These are phyloP conservation scores for Octopus sinensis DNA, from an alignment of 1,140 invertebrate genomes.

Conservation along the genomic window DNA sequence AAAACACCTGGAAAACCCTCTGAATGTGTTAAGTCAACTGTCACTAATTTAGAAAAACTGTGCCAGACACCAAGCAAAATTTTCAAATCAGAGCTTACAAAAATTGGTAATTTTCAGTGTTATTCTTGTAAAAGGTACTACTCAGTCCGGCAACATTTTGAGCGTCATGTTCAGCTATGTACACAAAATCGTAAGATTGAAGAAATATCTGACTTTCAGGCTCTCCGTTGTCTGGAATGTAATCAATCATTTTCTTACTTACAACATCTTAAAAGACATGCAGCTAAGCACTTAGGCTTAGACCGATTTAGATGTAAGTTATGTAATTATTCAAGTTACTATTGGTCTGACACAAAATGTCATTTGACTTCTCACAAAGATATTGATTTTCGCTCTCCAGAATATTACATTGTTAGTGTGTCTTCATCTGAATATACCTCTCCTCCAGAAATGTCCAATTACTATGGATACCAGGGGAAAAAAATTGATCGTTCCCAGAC, in stretches of 20 bases:
- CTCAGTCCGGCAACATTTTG: constrained; percentile 7
- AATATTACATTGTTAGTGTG: background rate
- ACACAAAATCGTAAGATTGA: constrained; percentile 8
- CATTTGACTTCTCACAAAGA: background rate
- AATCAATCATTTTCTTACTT: background rate
- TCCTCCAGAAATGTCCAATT: background rate
- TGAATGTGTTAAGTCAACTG: background rate
- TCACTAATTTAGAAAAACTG: background rate
- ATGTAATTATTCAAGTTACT: background rate
- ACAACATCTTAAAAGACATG: constrained; percentile 9
- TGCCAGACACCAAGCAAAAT: background rate
- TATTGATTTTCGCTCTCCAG: background rate
- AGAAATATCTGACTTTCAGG: background rate
- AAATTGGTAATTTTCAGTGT: constrained; percentile 9
- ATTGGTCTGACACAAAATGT: constrained; percentile 2
- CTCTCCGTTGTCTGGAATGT: background rate
- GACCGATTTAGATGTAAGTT: constrained; percentile 8
- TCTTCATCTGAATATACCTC: background rate
- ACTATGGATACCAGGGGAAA: background rate
- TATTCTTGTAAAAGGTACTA: background rate
- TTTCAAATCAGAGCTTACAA: background rate
- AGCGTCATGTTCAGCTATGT: constrained; percentile 1
- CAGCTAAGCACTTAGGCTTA: background rate
- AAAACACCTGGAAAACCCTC: constrained; percentile 6
- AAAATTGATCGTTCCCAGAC: background rate